Percentiles rank a stretch among this genome's conserved stretches.
These are phyloP conservation scores for Eumaeus atala DNA, from an alignment of 1,140 invertebrate species.

Conservation along the genomic window DNA sequence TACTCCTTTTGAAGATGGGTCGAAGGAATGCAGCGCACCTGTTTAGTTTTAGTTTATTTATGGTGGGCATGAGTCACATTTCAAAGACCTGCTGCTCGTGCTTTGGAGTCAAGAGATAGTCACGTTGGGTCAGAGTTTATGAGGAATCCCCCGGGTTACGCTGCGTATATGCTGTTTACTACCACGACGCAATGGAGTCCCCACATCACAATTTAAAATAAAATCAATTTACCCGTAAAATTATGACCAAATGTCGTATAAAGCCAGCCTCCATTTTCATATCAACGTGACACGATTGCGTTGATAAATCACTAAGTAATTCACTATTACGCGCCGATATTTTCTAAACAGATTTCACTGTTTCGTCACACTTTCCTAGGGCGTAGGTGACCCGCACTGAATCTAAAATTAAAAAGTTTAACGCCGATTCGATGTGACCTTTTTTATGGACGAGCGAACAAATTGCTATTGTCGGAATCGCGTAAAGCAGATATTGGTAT, in stretches of 20 bases:
- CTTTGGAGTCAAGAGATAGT: too few relatives aligned
- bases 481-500: too few relatives aligned
- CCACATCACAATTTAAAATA: too few relatives aligned
- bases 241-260: constrained; percentile 29
- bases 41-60: too few relatives aligned
- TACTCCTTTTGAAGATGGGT: too few relatives aligned
- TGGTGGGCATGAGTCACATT: too few relatives aligned
- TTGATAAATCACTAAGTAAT: constrained; percentile 10
- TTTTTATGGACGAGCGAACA: constrained; percentile 2
- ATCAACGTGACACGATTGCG: constrained; percentile 14
- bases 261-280: constrained; percentile 31
- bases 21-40: too few relatives aligned
- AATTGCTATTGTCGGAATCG: not conserved
- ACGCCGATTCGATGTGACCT: constrained; percentile 8
- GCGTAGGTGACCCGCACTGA: constrained; percentile 10
- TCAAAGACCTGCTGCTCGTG: too few relatives aligned
- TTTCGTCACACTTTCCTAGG: constrained; percentile 46
- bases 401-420: constrained; percentile 13
- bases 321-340: constrained; percentile 29
- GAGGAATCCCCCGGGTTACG: too few relatives aligned
- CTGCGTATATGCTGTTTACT: too few relatives aligned
- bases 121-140: too few relatives aligned
- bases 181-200: too few relatives aligned
- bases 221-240: constrained; percentile 34
- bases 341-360: constrained; percentile 39